Evolutionary conservation across 2,888 invertebrate genomes (phyloP).

Genomic region (Tryphoninae sp.): DNA sequence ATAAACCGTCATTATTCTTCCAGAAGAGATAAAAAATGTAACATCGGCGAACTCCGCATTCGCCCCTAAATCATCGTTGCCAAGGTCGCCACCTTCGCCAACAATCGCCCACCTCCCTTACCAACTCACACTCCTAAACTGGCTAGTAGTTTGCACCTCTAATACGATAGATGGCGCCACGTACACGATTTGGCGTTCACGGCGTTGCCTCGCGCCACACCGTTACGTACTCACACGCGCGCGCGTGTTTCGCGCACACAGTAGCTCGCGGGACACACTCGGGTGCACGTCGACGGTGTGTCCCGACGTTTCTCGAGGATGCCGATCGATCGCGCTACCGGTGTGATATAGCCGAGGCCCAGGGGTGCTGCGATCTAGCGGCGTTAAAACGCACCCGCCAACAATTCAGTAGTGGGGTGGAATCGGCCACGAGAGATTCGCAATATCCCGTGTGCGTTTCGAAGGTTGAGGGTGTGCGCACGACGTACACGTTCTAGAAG

Average conservation of each 20-base stretch:
- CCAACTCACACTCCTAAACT: background rate
- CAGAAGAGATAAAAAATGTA: background rate
- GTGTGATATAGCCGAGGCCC: slow-evolving; percentile 33
- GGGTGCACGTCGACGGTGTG: slow-evolving; percentile 7
- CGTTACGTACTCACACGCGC: slow-evolving; percentile 6
- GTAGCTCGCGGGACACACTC: background rate
- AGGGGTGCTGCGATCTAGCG: slow-evolving; percentile 76
- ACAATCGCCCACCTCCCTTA: slow-evolving; percentile 4
- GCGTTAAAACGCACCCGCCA: slow-evolving; percentile 67
- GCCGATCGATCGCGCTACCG: slow-evolving; percentile 74
- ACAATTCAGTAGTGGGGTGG: slow-evolving; percentile 20
- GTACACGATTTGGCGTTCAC: slow-evolving; percentile 46
- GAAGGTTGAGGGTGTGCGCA: slow-evolving; percentile 53
- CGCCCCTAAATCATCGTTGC: slow-evolving; percentile 47
- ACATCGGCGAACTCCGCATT: background rate
- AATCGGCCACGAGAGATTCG: slow-evolving; percentile 21
- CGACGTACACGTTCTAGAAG: slow-evolving; percentile 35
- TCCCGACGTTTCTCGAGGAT: slow-evolving; percentile 53
- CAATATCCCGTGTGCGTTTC: slow-evolving; percentile 26
- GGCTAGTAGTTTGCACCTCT: background rate
- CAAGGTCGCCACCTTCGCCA: slow-evolving; percentile 47
- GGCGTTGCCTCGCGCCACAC: slow-evolving; percentile 14
- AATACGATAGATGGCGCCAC: slow-evolving; percentile 59
- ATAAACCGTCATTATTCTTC: background rate
- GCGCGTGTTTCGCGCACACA: background rate